Conservation (phyloP, 2,797 vertebrate species). For the Pampus argenteus region DNA sequence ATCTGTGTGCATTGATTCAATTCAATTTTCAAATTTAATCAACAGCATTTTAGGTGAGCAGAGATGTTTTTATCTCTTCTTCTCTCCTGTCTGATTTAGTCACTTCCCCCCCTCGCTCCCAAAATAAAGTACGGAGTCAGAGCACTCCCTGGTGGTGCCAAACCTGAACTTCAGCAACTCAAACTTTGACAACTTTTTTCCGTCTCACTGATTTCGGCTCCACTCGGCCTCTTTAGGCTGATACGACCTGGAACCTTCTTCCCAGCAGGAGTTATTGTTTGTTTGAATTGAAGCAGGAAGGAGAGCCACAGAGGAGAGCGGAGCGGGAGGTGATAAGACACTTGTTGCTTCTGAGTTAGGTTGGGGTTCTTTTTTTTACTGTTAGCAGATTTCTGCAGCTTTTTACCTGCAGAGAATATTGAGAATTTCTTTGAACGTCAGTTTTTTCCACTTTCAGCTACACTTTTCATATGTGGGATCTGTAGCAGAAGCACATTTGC, state of each 20-base stretch:
- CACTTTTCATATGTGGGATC: neutral
- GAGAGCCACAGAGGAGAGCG: too few species aligned
- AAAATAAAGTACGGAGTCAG: slow-evolving; percentile 75
- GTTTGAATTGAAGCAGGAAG: neutral
- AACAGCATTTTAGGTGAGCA: neutral
- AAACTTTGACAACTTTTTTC: slow-evolving; percentile 65
- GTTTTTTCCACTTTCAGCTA: neutral
- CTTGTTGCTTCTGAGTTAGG: slow-evolving; percentile 24
- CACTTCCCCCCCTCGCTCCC: slow-evolving; percentile 26
- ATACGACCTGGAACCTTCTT: rapidly evolving
- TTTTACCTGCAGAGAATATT: neutral
- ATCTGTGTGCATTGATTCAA: too few species aligned
- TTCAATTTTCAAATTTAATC: too few species aligned
- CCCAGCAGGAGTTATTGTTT: neutral
- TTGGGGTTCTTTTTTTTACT: too few species aligned
- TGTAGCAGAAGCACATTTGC: neutral
- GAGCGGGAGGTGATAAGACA: neutral
- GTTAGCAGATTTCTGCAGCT: neutral
- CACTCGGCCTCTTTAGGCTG: neutral
- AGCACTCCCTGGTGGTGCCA: slow-evolving; percentile 84
- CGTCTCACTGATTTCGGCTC: neutral
- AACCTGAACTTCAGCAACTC: slow-evolving; percentile 76
- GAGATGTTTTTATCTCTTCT: neutral
- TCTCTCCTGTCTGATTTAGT: slow-evolving; percentile 28
- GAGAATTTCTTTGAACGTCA: neutral